Evolutionary conservation across 2,797 vertebrate genomes (phyloP), one percentile per base, ranked within the genome.

Genomic region (Eptatretus atami): DNA sequence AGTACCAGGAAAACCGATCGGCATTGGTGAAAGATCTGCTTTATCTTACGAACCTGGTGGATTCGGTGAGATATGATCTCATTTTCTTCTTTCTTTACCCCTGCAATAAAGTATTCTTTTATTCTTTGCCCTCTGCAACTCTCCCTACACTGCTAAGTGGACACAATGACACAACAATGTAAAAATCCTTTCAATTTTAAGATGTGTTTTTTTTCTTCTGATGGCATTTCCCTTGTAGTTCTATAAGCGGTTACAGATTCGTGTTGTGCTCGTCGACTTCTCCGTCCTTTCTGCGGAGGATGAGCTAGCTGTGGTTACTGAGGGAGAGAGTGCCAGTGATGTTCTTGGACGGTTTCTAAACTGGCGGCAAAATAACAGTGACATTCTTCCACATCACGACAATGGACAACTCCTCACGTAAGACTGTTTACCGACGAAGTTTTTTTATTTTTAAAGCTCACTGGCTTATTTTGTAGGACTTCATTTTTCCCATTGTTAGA

Each of bases 191-290:
- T 44, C 31, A 44, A 44, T 44, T 44, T 44, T 1, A 44, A 44
- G 31, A 44, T 44, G 4, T 44, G 31, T 44, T 44, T 44, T 44
- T 44, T 44, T 44, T 44, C 3, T 44, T 4, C 31, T 44, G 4
- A 8, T 44, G 31, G 31, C 31, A 44, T 8, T 44, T 44, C 31
- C 31, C 31, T 44, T 44, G 31, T 44, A 44, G 31, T 44, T 44
- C 31, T 44, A 44, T 44, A 44, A 44, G 31, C 31, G n/a, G 57
- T 25, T 61, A 25, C n/a, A 61, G n/a, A 12, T 61, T 61, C 57
- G 57, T n/a, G 57, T 61, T n/a, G 57, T 61, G 57, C 57, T 25
- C 57, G 57, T 61, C n/a, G 57, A 11, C n/a, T n/a, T 61, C n/a
- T 25, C n/a, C 57, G 57, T 61, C 57, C 11, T 61, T 25, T 61